Conservation (phyloP, 2,888 invertebrate species). For the Cantharis lateralis region DNA sequence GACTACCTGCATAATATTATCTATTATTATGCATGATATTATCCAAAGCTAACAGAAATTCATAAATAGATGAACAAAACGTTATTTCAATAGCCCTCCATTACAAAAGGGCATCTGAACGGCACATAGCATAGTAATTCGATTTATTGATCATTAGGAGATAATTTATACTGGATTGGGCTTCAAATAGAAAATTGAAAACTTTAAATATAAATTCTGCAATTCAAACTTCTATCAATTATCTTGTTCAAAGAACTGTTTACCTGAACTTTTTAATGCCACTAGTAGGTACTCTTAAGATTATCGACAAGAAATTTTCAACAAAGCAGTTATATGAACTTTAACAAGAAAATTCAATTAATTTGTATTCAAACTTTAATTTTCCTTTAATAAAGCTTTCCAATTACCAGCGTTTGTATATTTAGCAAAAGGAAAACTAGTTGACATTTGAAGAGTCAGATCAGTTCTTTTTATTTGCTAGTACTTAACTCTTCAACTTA, state of each 20-base stretch:
- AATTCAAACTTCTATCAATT: neutral
- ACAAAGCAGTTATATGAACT: neutral
- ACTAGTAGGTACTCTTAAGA: neutral
- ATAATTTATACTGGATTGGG: neutral
- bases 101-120: neutral
- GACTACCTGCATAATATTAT: neutral
- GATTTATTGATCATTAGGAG: neutral
- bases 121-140: neutral
- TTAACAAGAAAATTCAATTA: neutral
- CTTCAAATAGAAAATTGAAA: neutral
- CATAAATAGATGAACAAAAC: neutral
- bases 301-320: neutral
- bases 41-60: neutral
- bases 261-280: neutral
- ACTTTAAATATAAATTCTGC: neutral
- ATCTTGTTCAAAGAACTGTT: neutral
- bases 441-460: no score
- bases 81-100: neutral
- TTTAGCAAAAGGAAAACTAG: no score
- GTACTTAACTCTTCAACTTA: no score
- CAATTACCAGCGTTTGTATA: neutral
- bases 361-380: neutral
- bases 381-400: neutral
- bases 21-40: neutral
- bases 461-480: no score